Conservation (phyloP, 2,888 invertebrate species). For the Drosophila aldrichi region DNA sequence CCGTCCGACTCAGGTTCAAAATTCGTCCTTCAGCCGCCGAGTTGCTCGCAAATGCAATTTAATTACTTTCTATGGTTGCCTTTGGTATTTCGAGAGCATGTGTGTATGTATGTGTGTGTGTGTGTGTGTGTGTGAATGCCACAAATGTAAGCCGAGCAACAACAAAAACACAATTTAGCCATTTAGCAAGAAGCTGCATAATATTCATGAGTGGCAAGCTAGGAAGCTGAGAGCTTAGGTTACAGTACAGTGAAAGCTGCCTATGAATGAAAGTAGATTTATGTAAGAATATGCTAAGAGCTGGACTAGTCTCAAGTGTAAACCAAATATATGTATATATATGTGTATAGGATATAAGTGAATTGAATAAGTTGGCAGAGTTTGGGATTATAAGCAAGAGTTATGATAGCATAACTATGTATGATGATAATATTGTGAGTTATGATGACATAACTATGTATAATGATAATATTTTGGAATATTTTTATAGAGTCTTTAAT, state of each 20-base stretch:
- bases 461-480: no score
- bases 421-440: no score
- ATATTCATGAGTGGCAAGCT: conserved; percentile 11
- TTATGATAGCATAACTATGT: no score
- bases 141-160: conserved; percentile 34
- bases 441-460: no score
- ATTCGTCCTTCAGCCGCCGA: conserved; percentile 65
- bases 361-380: background rate
- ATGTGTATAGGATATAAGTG: no score
- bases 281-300: no score
- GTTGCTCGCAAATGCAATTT: conserved; percentile 64
- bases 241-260: conserved; percentile 27
- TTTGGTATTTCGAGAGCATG: conserved; percentile 6
- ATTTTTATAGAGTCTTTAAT: no score
- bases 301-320: background rate
- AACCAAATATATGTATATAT: background rate
- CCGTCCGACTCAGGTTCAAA: conserved; percentile 59
- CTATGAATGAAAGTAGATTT: background rate
- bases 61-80: conserved; percentile 69
- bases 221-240: background rate
- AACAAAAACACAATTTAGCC: conserved; percentile 39
- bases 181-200: conserved; percentile 41
- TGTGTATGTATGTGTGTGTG: conserved; percentile 10
- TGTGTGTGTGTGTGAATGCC: conserved; percentile 25
- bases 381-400: no score